phyloP scores from a whole-genome alignment of 2,888 invertebrate genomes.

The Oscheius sp. region DNA sequence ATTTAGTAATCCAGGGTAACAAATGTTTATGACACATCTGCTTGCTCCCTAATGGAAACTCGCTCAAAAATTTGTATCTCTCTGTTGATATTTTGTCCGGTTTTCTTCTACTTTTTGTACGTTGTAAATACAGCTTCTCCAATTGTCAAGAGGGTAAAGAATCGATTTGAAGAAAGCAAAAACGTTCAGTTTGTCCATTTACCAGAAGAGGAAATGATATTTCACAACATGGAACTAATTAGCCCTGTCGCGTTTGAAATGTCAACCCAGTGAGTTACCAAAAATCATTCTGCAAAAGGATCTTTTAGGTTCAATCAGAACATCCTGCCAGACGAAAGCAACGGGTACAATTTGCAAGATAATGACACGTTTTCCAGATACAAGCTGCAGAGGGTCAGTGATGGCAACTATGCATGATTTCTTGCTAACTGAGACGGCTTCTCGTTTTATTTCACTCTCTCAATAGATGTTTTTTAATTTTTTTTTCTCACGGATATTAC shows the following conservation, averaged over 20 bases:
- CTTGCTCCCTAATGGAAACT: constrained; percentile 1
- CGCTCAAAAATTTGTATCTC: constrained; percentile 13
- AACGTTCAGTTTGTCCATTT: background rate
- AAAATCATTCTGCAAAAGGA: background rate
- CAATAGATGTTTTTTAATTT: too few species aligned
- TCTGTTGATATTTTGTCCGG: constrained; percentile 16
- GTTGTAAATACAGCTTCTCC: constrained; percentile 7
- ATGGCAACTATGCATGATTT: too few species aligned
- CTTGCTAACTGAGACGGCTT: too few species aligned
- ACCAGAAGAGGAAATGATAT: background rate
- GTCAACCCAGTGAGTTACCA: background rate
- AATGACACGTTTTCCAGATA: background rate
- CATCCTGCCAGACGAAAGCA: background rate
- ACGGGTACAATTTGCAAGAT: background rate
- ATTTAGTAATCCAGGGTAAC: too few species aligned
- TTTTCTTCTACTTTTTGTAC: constrained; percentile 19
- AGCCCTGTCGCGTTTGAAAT: background rate
- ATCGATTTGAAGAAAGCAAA: background rate
- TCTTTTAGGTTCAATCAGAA: constrained; percentile 25
- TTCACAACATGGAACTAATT: background rate
- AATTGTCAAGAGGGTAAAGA: background rate
- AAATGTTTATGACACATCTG: constrained; percentile 8
- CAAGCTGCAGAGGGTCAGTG: too few species aligned
- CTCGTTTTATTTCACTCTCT: too few species aligned
- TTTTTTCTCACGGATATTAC: too few species aligned